A percentile compares a stretch with the other conserved stretches of the same genome.
These are phyloP conservation scores for Shargacucullia verbasci DNA, from an alignment of 2,888 invertebrate species.

Conservation along the genomic window DNA sequence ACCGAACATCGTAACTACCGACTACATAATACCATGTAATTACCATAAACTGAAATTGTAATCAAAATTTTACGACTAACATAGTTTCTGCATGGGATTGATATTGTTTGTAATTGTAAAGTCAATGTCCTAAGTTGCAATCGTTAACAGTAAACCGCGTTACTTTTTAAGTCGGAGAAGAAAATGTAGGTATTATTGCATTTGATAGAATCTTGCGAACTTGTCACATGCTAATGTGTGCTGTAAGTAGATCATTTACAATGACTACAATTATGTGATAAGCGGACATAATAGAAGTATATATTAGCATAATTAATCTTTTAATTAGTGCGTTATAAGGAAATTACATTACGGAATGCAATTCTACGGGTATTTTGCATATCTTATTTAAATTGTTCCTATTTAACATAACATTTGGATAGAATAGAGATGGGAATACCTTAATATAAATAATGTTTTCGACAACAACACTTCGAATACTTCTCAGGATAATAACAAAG, in stretches of 20 bases:
- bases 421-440: not conserved
- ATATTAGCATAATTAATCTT: conserved; percentile 18
- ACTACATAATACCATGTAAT: conserved; percentile 3
- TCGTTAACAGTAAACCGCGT: not conserved
- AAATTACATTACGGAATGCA: conserved; percentile 21
- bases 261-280: conserved; percentile 12
- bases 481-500: not conserved
- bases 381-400: not conserved
- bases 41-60: conserved; percentile 16
- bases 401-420: conserved; percentile 8
- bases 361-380: conserved; percentile 15
- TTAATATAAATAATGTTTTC: not conserved
- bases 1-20: conserved; percentile 2
- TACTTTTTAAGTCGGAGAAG: not conserved
- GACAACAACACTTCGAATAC: too few species aligned
- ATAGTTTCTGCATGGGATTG: not conserved
- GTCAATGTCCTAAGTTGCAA: conserved; percentile 3
- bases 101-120: conserved; percentile 12
- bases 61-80: conserved; percentile 2
- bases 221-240: not conserved
- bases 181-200: not conserved
- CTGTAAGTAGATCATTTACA: conserved; percentile 18
- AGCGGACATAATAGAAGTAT: conserved; percentile 15
- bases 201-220: not conserved
- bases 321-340: conserved; percentile 35